Percentiles rank a stretch among this genome's conserved stretches.
These are phyloP conservation scores for Amblyjoppa fuscipennis DNA, from an alignment of 2,888 invertebrate genomes.

Conservation along the genomic window DNA sequence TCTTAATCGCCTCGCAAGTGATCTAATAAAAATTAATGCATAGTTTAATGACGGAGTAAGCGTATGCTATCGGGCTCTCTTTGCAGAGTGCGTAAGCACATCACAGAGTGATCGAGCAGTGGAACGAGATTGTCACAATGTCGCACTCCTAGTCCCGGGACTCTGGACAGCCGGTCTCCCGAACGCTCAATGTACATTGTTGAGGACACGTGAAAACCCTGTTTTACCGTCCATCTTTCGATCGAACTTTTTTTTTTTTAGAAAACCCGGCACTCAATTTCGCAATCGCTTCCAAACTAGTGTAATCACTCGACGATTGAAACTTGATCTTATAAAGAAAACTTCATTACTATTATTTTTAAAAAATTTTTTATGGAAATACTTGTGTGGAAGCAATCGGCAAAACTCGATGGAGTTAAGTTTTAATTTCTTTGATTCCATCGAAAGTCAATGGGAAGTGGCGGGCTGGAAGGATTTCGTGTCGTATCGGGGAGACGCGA, in stretches of 20 bases:
- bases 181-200: slow-evolving; percentile 28
- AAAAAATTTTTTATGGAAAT: neutral
- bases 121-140: slow-evolving; percentile 9
- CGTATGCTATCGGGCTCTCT: slow-evolving; percentile 22
- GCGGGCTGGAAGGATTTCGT: neutral
- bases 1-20: slow-evolving; percentile 25
- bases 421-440: neutral
- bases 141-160: neutral
- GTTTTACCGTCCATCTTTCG: neutral
- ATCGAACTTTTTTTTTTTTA: neutral
- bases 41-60: slow-evolving; percentile 37
- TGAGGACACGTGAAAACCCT: slow-evolving; percentile 3
- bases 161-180: neutral
- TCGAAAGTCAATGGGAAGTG: neutral
- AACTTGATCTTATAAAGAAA: neutral
- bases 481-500: neutral
- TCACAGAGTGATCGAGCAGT: slow-evolving; percentile 47
- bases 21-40: slow-evolving; percentile 45
- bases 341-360: neutral
- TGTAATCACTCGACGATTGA: neutral
- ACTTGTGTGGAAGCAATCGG: neutral
- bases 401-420: neutral
- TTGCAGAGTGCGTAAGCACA: slow-evolving; percentile 43
- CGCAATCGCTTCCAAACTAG: slow-evolving; percentile 1
- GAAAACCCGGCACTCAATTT: neutral